A percentile compares a stretch with the other conserved stretches of the same genome.
Conservation (phyloP, 2,888 invertebrate genomes). For the Heteropelma amictum region DNA sequence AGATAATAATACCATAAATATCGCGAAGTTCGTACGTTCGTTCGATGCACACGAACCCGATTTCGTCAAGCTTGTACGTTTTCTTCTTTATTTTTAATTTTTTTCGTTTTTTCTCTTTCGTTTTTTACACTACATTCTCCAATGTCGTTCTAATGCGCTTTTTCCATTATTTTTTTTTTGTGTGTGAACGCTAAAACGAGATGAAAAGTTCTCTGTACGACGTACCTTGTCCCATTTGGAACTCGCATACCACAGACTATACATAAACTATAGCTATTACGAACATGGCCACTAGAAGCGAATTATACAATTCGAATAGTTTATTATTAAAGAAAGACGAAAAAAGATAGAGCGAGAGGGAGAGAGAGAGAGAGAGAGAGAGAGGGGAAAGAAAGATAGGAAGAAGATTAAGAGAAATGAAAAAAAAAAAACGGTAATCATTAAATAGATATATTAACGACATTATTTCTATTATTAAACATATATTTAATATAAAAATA, state of each 20-base stretch:
- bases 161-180: slow-evolving; percentile 35
- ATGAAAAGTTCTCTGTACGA: slow-evolving; percentile 69
- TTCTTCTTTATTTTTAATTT: slow-evolving; percentile 23
- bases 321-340: slow-evolving; percentile 69
- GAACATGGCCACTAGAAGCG: slow-evolving; percentile 74
- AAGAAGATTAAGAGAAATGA: slow-evolving; percentile 35
- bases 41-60: slow-evolving; percentile 66
- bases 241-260: slow-evolving; percentile 71
- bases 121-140: not conserved
- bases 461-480: slow-evolving; percentile 77
- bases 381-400: slow-evolving; percentile 42
- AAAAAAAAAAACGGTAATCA: slow-evolving; percentile 70
- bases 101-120: not conserved
- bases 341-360: slow-evolving; percentile 15
- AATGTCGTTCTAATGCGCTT: not conserved
- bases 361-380: slow-evolving; percentile 19
- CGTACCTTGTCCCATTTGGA: slow-evolving; percentile 72
- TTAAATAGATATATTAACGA: slow-evolving; percentile 75
- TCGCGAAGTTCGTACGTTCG: slow-evolving; percentile 67
- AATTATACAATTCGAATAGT: slow-evolving; percentile 75
- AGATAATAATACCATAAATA: slow-evolving; percentile 18
- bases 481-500: slow-evolving; percentile 73
- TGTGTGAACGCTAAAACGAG: slow-evolving; percentile 60
- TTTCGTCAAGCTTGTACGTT: slow-evolving; percentile 59
- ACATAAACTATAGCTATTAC: slow-evolving; percentile 66